phyloP scores from a whole-genome alignment of 2,888 invertebrate species.

The Nomada ferruginata region DNA sequence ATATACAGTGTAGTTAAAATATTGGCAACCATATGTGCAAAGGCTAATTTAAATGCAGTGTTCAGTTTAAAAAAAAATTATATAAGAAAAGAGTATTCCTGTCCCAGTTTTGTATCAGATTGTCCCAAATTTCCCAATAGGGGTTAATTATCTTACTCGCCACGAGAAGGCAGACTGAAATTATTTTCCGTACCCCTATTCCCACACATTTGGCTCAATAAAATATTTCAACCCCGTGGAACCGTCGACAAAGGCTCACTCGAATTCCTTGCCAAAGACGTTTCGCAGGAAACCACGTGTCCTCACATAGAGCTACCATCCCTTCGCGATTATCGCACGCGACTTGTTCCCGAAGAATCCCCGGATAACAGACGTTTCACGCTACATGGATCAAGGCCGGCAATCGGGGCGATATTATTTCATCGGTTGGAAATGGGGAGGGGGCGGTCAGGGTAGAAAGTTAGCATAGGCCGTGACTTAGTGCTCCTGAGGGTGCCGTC shows the following conservation, averaged over 20 bases:
- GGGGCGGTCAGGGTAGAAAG: constrained; percentile 65
- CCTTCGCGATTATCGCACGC: constrained; percentile 41
- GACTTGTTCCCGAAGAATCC: constrained; percentile 45
- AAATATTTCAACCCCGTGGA: not conserved
- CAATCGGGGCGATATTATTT: constrained; percentile 79
- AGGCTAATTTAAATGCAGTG: no score
- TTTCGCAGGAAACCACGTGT: constrained; percentile 6
- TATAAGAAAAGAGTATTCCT: no score
- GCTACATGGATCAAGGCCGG: constrained; percentile 67
- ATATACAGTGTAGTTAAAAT: no score
- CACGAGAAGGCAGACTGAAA: no score
- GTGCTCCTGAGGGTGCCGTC: constrained; percentile 83
- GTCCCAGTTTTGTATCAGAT: no score
- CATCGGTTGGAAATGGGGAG: constrained; percentile 74
- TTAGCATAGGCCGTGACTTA: constrained; percentile 83
- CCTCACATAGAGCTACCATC: constrained; percentile 13
- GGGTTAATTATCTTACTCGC: not conserved
- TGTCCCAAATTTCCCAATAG: not conserved
- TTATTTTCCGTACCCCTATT: no score
- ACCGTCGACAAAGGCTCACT: not conserved
- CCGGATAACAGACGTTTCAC: constrained; percentile 59
- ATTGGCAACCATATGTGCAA: no score
- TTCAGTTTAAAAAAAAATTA: no score
- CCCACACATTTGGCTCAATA: not conserved
- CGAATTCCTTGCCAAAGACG: not conserved